Conservation (phyloP, 2,113 vertebrate genomes). For the Ageneiosus marmoratus region DNA sequence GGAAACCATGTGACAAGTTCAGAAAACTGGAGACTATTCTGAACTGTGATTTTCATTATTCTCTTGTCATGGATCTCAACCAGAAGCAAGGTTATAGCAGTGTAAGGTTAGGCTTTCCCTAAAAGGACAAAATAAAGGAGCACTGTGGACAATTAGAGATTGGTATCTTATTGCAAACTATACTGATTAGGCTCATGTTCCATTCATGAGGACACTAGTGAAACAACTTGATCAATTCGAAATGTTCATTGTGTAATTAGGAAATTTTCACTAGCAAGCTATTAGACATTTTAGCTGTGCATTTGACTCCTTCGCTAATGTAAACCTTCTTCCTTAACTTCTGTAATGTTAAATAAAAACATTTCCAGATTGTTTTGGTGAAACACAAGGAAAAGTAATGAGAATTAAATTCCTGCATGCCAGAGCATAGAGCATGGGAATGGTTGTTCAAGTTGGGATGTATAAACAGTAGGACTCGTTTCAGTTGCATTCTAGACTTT, state of each 20-base stretch:
- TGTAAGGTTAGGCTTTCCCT: not conserved
- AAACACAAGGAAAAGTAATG: not conserved
- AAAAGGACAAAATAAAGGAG: not conserved
- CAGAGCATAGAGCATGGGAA: too few species aligned
- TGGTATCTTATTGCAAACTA: not conserved
- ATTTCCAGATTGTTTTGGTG: not conserved
- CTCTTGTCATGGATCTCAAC: not conserved
- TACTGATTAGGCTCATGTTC: not conserved
- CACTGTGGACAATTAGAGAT: not conserved
- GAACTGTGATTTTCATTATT: not conserved
- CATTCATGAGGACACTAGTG: not conserved
- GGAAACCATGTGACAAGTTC: not conserved
- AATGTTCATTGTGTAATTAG: not conserved
- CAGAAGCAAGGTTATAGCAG: not conserved
- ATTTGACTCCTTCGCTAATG: not conserved
- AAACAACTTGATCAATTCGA: not conserved
- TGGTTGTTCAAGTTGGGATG: too few species aligned
- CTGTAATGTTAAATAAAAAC: not conserved
- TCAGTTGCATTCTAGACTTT: too few species aligned
- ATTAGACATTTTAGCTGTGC: not conserved
- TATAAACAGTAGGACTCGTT: too few species aligned
- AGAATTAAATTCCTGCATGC: too few species aligned
- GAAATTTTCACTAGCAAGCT: not conserved
- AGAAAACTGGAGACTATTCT: not conserved
- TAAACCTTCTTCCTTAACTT: too few species aligned